Percentiles rank a stretch among this genome's conserved stretches.
phyloP scores from a whole-genome alignment of 2,797 vertebrate genomes.

The Atherinosoma microstoma region DNA sequence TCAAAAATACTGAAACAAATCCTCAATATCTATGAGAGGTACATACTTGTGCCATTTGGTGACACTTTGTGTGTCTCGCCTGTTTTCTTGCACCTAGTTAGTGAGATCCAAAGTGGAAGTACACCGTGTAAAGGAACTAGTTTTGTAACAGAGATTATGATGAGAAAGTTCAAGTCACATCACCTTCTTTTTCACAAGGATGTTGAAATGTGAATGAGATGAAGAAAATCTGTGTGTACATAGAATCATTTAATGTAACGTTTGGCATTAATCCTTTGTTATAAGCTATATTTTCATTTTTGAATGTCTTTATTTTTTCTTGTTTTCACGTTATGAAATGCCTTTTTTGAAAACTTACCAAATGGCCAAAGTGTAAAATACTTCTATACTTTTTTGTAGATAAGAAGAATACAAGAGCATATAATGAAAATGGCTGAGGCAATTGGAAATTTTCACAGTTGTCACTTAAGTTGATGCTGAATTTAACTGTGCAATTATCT shows the following conservation, averaged over 20 bases:
- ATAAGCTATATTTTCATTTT: conserved; percentile 83
- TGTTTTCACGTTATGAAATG: conserved; percentile 71
- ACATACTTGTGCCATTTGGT: not conserved
- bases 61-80: not conserved
- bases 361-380: conserved; percentile 91
- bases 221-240: conserved; percentile 61
- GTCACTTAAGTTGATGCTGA: conserved; percentile 77
- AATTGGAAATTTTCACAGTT: conserved; percentile 63
- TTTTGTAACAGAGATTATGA: conserved; percentile 36
- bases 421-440: conserved; percentile 56
- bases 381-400: conserved; percentile 81
- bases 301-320: conserved; percentile 72
- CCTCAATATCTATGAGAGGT: not conserved
- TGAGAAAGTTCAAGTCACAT: conserved; percentile 31
- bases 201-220: conserved; percentile 75
- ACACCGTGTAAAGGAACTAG: conserved; percentile 22
- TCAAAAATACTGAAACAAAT: not conserved
- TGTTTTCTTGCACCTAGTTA: not conserved
- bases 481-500: conserved; percentile 86
- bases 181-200: conserved; percentile 60
- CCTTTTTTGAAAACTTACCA: conserved; percentile 80
- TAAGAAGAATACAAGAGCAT: conserved; percentile 72
- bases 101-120: not conserved
- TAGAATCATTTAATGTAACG: conserved; percentile 70
- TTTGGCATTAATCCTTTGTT: conserved; percentile 77